Percentiles rank a stretch among this genome's conserved stretches.
Evolutionary conservation across 2,888 invertebrate species (phyloP).

Genomic region (Luperina testacea): DNA sequence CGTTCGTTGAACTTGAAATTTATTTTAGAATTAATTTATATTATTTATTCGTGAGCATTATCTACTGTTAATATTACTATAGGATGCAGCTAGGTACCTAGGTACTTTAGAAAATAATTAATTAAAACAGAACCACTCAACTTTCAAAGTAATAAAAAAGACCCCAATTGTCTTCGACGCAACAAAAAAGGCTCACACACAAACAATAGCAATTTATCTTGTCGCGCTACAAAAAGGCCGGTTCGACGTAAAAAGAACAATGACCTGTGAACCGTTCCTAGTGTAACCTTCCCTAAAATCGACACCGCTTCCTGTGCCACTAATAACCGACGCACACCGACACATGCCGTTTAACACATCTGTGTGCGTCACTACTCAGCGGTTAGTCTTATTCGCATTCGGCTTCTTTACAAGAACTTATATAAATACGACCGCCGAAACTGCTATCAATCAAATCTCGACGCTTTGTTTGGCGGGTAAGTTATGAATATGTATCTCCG

Average conservation of each 20-base stretch:
- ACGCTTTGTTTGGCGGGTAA: slow-evolving; percentile 68
- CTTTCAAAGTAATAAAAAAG: slow-evolving; percentile 61
- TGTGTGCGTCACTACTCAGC: slow-evolving; percentile 60
- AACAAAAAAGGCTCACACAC: slow-evolving; percentile 76
- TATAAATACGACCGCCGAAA: slow-evolving; percentile 69
- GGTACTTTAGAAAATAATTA: slow-evolving; percentile 22
- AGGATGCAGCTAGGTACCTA: not conserved
- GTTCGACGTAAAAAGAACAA: slow-evolving; percentile 84
- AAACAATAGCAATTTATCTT: slow-evolving; percentile 84
- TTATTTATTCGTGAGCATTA: slow-evolving; percentile 53
- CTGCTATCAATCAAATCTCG: slow-evolving; percentile 71
- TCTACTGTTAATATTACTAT: slow-evolving; percentile 9
- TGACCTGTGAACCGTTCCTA: slow-evolving; percentile 86
- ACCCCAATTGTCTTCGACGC: slow-evolving; percentile 54
- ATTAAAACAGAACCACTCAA: slow-evolving; percentile 30
- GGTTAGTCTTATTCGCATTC: slow-evolving; percentile 55
- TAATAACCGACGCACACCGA: slow-evolving; percentile 80
- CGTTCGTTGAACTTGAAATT: slow-evolving; percentile 55
- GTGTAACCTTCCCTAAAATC: slow-evolving; percentile 88
- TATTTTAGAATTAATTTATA: slow-evolving; percentile 12
- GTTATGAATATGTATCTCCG: slow-evolving; percentile 78
- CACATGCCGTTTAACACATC: slow-evolving; percentile 51
- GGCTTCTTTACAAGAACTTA: slow-evolving; percentile 65
- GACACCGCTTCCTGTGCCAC: slow-evolving; percentile 87
- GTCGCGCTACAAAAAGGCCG: slow-evolving; percentile 78